Evolutionary conservation across 2,113 vertebrate genomes (phyloP).

Genomic region (Pedetes capensis): DNA sequence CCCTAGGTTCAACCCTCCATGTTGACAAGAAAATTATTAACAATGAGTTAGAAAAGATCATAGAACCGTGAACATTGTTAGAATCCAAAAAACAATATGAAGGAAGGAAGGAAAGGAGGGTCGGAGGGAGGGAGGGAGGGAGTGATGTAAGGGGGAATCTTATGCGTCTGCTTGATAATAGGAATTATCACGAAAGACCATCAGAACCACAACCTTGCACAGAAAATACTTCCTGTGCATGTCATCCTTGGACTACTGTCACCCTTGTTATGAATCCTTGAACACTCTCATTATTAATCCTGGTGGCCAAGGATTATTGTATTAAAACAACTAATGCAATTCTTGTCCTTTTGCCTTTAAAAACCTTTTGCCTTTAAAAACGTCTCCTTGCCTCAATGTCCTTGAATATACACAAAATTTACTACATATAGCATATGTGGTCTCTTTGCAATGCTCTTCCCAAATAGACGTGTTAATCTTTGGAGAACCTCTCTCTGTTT

Average conservation of each 20-base stretch:
- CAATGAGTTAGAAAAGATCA: not conserved
- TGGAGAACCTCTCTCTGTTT: not conserved
- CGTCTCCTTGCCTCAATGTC: not conserved
- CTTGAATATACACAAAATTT: not conserved
- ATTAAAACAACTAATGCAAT: not conserved
- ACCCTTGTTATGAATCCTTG: not conserved
- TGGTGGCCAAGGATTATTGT: not conserved
- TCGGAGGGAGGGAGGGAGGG: not conserved
- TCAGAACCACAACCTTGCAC: not conserved
- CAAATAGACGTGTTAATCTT: not conserved
- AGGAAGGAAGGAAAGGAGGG: not conserved
- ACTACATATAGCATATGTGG: not conserved
- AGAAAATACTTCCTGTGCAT: not conserved
- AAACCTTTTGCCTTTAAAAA: not conserved
- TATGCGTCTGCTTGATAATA: not conserved
- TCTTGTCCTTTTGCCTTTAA: not conserved
- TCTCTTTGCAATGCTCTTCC: not conserved
- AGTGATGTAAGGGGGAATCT: not conserved
- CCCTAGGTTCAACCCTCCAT: too few relatives aligned
- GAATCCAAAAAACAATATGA: too few relatives aligned
- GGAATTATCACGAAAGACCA: not conserved
- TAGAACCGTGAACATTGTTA: not conserved
- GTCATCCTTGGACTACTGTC: not conserved
- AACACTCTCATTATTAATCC: not conserved
- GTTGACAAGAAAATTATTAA: too few relatives aligned